Evolutionary conservation across 1,140 invertebrate species (phyloP).

Genomic region (Nilaparvata lugens): DNA sequence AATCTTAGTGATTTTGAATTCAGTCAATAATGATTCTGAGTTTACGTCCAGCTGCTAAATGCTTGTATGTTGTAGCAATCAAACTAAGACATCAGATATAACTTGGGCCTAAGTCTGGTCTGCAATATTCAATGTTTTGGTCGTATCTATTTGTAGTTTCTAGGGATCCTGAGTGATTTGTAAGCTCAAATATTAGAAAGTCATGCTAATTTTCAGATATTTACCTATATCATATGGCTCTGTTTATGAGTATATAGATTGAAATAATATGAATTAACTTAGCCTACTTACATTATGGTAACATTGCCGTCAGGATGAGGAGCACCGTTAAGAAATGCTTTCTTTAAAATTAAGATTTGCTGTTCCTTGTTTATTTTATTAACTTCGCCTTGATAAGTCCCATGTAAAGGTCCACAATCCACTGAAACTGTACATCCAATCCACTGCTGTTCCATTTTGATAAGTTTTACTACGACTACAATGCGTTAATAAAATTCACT

Average conservation of each 20-base stretch:
- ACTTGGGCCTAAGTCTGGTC: too few species aligned
- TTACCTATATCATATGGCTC: background rate
- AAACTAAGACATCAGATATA: too few species aligned
- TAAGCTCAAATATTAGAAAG: background rate
- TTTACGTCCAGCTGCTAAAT: too few species aligned
- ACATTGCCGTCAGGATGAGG: background rate
- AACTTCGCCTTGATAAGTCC: background rate
- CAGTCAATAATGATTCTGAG: too few species aligned
- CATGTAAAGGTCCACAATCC: background rate
- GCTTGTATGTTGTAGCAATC: too few species aligned
- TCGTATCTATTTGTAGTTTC: background rate
- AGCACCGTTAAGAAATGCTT: background rate
- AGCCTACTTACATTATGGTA: background rate
- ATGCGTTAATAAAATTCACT: too few species aligned
- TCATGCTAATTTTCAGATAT: background rate
- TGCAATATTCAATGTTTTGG: background rate
- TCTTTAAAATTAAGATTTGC: background rate
- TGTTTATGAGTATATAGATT: background rate
- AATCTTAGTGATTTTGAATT: too few species aligned
- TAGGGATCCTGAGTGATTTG: background rate
- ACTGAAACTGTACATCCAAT: conserved; percentile 1
- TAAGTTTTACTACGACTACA: background rate
- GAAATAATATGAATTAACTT: too few species aligned
- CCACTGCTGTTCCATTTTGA: background rate
- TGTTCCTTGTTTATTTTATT: background rate